Percentiles rank a stretch among this genome's conserved stretches.
These are phyloP conservation scores for Cichladusa arquata DNA, from an alignment of 2,113 vertebrate species.

Conservation along the genomic window DNA sequence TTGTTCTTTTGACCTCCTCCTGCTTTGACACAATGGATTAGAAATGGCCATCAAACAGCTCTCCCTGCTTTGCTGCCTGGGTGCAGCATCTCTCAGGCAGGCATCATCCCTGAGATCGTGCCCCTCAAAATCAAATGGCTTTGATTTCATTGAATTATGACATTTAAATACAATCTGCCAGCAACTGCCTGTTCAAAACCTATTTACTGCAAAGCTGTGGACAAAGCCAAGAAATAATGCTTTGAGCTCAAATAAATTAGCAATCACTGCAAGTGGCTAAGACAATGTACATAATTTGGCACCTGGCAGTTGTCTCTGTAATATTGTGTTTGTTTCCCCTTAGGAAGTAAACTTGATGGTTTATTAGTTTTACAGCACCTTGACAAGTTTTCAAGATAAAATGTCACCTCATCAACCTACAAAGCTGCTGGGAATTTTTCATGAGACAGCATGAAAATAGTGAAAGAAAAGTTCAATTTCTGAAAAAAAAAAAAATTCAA, in stretches of 20 bases:
- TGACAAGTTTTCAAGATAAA: not conserved
- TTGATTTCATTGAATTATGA: conserved; percentile 29
- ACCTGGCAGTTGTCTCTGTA: not conserved
- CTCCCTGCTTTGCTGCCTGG: not conserved
- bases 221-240: not conserved
- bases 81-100: not conserved
- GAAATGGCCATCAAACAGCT: not conserved
- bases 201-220: conserved; percentile 12
- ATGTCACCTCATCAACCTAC: not conserved
- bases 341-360: conserved; percentile 2
- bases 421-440: not conserved
- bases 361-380: conserved; percentile 28
- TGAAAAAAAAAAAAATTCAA: not conserved
- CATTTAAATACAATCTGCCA: conserved; percentile 42
- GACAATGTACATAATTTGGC: conserved; percentile 16
- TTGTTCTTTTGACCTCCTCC: conserved; percentile 7
- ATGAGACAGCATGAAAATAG: not conserved
- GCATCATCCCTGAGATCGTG: not conserved
- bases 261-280: not conserved
- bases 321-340: not conserved
- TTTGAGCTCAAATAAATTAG: conserved; percentile 15
- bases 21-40: not conserved
- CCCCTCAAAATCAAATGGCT: not conserved
- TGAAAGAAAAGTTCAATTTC: not conserved
- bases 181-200: conserved; percentile 22